phyloP scores from a whole-genome alignment of 2,797 vertebrate species.

The Sebastes wilsoni region DNA sequence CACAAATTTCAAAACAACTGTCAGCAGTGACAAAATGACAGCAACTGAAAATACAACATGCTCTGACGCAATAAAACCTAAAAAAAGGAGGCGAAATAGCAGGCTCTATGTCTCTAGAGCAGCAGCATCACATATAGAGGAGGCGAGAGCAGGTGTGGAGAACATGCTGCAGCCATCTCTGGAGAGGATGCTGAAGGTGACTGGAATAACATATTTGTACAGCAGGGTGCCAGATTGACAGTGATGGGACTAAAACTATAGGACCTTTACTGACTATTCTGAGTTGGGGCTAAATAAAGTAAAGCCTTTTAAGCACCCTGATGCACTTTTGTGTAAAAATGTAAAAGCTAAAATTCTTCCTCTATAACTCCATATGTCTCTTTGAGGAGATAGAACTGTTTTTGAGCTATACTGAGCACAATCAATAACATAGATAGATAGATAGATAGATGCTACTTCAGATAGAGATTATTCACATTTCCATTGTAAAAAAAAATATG shows the following conservation, averaged over 20 bases:
- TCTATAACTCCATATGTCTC: not conserved
- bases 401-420: not conserved
- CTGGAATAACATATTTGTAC: not conserved
- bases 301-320: not conserved
- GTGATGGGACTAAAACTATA: not conserved
- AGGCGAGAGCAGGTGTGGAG: not conserved
- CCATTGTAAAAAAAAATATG: no score
- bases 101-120: not conserved
- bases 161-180: not conserved
- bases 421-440: not conserved
- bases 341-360: not conserved
- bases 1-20: not conserved
- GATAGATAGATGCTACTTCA: no score
- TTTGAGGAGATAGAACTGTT: not conserved
- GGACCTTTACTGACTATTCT: not conserved
- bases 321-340: not conserved
- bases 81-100: not conserved
- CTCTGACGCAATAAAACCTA: not conserved
- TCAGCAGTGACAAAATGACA: not conserved
- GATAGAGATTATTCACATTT: not conserved
- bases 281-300: not conserved
- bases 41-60: not conserved
- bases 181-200: conserved; percentile 1
- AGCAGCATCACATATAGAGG: not conserved
- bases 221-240: not conserved